Evolutionary conservation across 2,888 invertebrate genomes (phyloP).

Genomic region (Phanerotoma sp.): DNA sequence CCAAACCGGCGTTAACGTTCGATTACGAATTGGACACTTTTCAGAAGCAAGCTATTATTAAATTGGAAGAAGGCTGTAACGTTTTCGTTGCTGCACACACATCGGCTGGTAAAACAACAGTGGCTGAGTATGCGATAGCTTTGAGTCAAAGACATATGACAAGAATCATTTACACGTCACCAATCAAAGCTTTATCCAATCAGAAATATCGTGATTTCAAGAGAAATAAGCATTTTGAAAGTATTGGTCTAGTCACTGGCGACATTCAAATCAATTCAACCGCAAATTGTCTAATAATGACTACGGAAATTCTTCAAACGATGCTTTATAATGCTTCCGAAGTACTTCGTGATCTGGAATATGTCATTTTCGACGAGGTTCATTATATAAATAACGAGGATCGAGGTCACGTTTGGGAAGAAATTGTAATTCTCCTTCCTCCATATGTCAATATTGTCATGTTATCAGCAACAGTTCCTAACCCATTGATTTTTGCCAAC

Average conservation of each 20-base stretch:
- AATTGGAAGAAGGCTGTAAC: slow-evolving; percentile 89
- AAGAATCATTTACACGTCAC: slow-evolving; percentile 94
- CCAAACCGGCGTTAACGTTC: slow-evolving; percentile 81
- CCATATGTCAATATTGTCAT: slow-evolving; percentile 94
- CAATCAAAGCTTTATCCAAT: slow-evolving; percentile 98
- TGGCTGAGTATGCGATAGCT: slow-evolving; percentile 99
- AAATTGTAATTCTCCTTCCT: slow-evolving; percentile 93
- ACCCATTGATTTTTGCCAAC: slow-evolving; percentile 92
- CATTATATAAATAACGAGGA: slow-evolving; percentile 98
- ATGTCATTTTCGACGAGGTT: slow-evolving; percentile 99
- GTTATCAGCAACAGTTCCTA: slow-evolving; percentile 97
- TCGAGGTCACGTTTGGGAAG: slow-evolving; percentile 99
- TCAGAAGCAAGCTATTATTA: slow-evolving; percentile 95
- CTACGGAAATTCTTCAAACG: slow-evolving; percentile 95
- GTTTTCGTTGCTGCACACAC: slow-evolving; percentile 99
- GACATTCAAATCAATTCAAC: slow-evolving; percentile 94
- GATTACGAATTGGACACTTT: slow-evolving; percentile 95
- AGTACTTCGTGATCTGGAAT: slow-evolving; percentile 93
- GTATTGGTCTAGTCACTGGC: slow-evolving; percentile 92
- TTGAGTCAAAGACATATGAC: slow-evolving; percentile 91
- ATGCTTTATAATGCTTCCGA: slow-evolving; percentile 97
- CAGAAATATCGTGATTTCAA: slow-evolving; percentile 99
- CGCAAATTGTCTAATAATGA: slow-evolving; percentile 97
- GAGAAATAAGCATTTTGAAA: slow-evolving; percentile 72
- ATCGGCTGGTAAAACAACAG: slow-evolving; percentile 98